Base-by-base conservation (phyloP, 2,888 invertebrate genomes). In the Plagiodera versicolora region DNA sequence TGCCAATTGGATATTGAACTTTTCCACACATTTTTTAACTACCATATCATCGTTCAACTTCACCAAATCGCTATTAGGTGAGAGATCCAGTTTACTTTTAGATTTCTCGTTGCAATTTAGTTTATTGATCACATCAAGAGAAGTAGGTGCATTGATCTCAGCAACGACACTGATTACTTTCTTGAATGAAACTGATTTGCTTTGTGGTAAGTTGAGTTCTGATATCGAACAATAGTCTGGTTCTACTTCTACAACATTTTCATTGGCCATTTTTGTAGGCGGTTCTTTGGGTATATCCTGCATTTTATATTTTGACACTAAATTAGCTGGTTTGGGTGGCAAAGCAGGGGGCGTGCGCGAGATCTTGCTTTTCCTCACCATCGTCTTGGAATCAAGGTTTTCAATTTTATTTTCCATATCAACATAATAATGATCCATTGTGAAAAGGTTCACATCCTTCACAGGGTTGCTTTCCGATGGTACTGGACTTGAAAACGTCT, bases 171-270 rank as follows among this genome's bases (percentile, higher is more conserved):
- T 77, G 10, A 78, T 75, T 68, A 24, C 24, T 24, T 74, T 79
- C 51, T 74, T 75, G 50, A 73, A 68, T 4, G 69, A 68, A 14
- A 66, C 63, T 30, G 59, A 68, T 60, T 72, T 72, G 52, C 63
- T 71, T 17, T 74, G 75, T 3, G 81, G 81, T 45, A 81, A 67
- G 83, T 86, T 87, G 80, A 89, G 84, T 82, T 89, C 89, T 67
- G 89, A 89, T 80, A 89, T 89, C 74, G 89, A 89, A 78, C 89
- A 89, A 82, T 89, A 89, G 80, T 89, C 89, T 65, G 89, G 89
- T 79, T 89, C 89, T 64, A 79, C 78, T 58, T 80, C 81, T 1
- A 75, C 65, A 10, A 77, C 70, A 24, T 69, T 72, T n/a, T 74
- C 73, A 50, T 63, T 68, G 35, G 69, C 69, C 46, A 69, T 66